Conservation (phyloP, 2,113 vertebrate species). For the Oxyruncus cristatus region DNA sequence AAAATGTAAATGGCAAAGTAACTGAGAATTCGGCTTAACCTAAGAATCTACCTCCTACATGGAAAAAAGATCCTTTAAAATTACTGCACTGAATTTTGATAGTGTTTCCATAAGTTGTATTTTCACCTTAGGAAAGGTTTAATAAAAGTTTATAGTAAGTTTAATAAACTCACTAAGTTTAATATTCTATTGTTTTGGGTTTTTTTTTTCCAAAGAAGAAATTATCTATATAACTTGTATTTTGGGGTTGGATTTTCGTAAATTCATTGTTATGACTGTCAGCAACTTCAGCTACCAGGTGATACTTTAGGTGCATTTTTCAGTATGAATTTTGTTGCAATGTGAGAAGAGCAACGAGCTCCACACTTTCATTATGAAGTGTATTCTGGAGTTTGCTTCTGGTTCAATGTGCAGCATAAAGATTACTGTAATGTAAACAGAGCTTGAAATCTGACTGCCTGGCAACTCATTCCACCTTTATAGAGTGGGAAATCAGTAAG, state of each 20-base stretch:
- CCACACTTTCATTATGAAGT: not conserved
- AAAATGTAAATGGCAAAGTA: not conserved
- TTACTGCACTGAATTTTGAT: not conserved
- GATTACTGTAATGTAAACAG: slow-evolving; percentile 27
- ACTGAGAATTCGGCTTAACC: not conserved
- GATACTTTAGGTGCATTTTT: not conserved
- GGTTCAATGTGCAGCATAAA: not conserved
- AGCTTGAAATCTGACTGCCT: slow-evolving; percentile 1
- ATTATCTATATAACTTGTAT: rapidly evolving
- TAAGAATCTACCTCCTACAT: not conserved
- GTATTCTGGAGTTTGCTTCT: not conserved
- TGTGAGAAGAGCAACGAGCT: not conserved
- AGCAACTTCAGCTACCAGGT: not conserved
- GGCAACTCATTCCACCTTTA: slow-evolving; percentile 32
- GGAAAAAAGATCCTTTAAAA: not conserved
- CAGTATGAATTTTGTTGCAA: not conserved
- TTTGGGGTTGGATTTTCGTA: not conserved
- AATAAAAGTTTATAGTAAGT: too few relatives aligned
- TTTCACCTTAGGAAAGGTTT: not conserved
- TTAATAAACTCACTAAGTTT: not conserved
- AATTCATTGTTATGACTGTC: not conserved
- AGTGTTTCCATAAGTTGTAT: not conserved
- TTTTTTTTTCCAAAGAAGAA: not conserved
- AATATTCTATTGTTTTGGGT: not conserved
- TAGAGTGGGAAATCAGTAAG: slow-evolving; percentile 13